These are phyloP conservation scores for human (Homo sapiens) DNA, from an alignment of 2,113 vertebrate genomes.

Conservation along the genomic window GRCh38 chr3:8096501-8097000, in stretches of 20 bases:
- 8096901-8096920: not conserved
- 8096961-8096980: not conserved
- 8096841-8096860: not conserved
- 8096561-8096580: not conserved
- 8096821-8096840: not conserved
- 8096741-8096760: not conserved
- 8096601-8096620: slow-evolving; percentile 32
- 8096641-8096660: not conserved
- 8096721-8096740: not conserved
- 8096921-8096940: not conserved
- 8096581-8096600: not conserved
- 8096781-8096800: not conserved
- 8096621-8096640: slow-evolving; percentile 11
- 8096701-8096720: not conserved
- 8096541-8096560: slow-evolving; percentile 16
- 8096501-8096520: slow-evolving; percentile 45
- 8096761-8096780: not conserved
- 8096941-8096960: not conserved
- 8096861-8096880: not conserved
- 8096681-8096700: not conserved
- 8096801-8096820: not conserved
- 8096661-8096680: not conserved
- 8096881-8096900: not conserved
- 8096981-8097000: not conserved
- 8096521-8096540: slow-evolving; percentile 37